Conservation (phyloP, 1,140 invertebrate genomes). For the Rhagoletis zephyria region DNA sequence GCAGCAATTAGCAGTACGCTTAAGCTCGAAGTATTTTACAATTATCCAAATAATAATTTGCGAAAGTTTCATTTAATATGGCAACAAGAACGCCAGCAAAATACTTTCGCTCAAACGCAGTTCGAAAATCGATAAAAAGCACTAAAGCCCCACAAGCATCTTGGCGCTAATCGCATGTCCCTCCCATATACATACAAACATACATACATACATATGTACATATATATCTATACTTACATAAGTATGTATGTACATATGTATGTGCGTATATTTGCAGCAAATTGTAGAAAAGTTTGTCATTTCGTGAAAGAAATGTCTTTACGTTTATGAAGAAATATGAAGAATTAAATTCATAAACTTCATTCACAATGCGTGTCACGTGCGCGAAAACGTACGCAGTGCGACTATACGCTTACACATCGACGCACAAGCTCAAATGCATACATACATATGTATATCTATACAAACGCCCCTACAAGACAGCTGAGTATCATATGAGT, state of each 20-base stretch:
- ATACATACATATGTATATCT: not conserved
- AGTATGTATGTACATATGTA: too few relatives aligned
- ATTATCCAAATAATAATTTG: constrained; percentile 27
- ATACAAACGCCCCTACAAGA: too few relatives aligned
- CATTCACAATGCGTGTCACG: constrained; percentile 54
- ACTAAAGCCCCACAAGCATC: not conserved
- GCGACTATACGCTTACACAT: constrained; percentile 46
- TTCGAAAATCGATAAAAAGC: constrained; percentile 29
- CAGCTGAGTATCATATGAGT: too few relatives aligned
- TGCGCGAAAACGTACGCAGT: constrained; percentile 53
- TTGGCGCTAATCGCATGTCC: not conserved
- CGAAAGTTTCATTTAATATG: constrained; percentile 30
- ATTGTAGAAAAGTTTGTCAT: constrained; percentile 53
- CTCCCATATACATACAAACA: too few relatives aligned
- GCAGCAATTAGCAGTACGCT: not conserved
- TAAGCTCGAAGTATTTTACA: not conserved
- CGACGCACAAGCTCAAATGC: not conserved
- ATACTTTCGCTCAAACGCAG: constrained; percentile 33
- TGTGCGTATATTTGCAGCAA: constrained; percentile 7
- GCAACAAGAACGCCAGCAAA: not conserved
- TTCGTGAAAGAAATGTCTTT: constrained; percentile 53
- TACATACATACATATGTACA: not conserved
- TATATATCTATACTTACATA: not conserved
- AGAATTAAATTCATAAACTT: constrained; percentile 53
- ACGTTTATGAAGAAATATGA: constrained; percentile 54